Percentiles rank a stretch among this genome's conserved stretches.
Evolutionary conservation across 2,113 vertebrate species (phyloP).

Genomic region (Albula glossodonta): DNA sequence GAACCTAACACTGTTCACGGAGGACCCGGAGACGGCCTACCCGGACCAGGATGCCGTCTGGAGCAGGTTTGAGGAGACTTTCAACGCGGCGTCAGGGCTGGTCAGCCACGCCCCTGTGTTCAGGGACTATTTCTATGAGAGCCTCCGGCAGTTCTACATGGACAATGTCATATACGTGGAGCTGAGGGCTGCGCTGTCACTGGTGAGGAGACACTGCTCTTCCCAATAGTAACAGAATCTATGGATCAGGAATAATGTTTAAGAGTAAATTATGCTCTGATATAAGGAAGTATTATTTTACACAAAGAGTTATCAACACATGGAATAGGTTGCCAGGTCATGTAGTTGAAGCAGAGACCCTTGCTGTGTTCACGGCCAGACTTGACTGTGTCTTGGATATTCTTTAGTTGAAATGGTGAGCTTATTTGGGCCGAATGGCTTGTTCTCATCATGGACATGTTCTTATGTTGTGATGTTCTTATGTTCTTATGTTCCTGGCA

Average conservation of each 20-base stretch:
- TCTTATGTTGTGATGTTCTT: no score
- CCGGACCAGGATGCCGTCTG: conserved; percentile 73
- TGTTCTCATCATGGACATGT: no score
- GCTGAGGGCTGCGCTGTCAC: conserved; percentile 75
- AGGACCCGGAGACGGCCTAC: conserved; percentile 76
- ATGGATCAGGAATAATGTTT: neutral
- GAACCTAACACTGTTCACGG: conserved; percentile 81
- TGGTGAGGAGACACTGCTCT: conserved; percentile 59
- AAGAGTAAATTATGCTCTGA: no score
- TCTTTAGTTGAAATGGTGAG: no score
- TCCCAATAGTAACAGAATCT: neutral
- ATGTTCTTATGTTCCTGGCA: neutral
- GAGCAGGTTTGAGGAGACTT: conserved; percentile 80
- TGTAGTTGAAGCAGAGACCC: no score
- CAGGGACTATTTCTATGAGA: conserved; percentile 79
- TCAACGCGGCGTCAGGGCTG: conserved; percentile 72
- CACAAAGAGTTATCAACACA: no score
- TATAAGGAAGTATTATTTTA: no score
- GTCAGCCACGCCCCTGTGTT: conserved; percentile 83
- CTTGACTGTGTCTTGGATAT: no score
- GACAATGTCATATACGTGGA: conserved; percentile 87
- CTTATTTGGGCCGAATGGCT: no score
- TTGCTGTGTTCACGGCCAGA: no score
- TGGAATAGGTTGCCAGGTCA: no score
- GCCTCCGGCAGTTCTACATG: conserved; percentile 75